phyloP scores from a whole-genome alignment of 2,888 invertebrate genomes.

The Cerceris ruficornis region DNA sequence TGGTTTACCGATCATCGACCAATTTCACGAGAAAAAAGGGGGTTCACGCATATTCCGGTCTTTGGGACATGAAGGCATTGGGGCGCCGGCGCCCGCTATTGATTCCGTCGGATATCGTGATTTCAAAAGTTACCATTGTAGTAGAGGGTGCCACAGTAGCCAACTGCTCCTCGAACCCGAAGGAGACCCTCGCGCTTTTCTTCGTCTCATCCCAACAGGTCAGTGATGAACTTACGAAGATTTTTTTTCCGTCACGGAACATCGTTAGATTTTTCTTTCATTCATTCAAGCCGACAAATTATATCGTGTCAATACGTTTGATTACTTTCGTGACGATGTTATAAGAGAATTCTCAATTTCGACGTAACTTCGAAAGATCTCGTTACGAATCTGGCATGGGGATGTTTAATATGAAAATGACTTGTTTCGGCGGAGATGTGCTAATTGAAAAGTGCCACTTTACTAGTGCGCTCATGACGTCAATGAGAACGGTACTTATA shows the following conservation, averaged over 20 bases:
- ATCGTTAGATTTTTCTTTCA: background rate
- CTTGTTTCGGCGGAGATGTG: background rate
- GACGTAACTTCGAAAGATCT: no score
- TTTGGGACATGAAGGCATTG: constrained; percentile 52
- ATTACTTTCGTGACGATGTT: no score
- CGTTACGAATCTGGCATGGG: background rate
- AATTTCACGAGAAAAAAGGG: constrained; percentile 42
- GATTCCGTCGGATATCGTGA: constrained; percentile 74
- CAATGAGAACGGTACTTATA: constrained; percentile 50
- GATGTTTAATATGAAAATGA: background rate
- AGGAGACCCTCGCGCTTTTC: constrained; percentile 75
- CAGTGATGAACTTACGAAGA: constrained; percentile 66
- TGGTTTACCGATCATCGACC: constrained; percentile 48
- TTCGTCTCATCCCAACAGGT: constrained; percentile 75
- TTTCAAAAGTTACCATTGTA: constrained; percentile 74
- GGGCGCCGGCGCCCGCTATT: constrained; percentile 79
- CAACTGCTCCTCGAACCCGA: constrained; percentile 75
- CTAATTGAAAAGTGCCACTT: constrained; percentile 11
- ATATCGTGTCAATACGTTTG: no score
- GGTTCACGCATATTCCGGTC: constrained; percentile 59
- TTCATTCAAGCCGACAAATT: background rate
- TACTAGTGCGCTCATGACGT: constrained; percentile 37
- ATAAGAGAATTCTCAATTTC: no score
- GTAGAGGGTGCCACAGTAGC: constrained; percentile 80
- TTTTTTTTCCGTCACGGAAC: constrained; percentile 22